Evolutionary conservation across 2,888 invertebrate species (phyloP).

Genomic region (Drosophila longiperda): DNA sequence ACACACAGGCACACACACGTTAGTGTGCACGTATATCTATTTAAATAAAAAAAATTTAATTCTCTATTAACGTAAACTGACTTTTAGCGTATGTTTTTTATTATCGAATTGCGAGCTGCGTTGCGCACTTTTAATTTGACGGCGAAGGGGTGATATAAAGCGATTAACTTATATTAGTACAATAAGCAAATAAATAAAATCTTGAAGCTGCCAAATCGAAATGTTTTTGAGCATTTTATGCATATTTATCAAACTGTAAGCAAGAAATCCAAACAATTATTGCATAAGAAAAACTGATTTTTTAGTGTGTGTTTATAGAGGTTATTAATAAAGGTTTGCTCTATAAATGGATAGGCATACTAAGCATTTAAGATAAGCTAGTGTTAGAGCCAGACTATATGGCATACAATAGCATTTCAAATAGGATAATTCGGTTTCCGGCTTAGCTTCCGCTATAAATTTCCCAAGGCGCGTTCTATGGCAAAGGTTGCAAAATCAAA

Average conservation of each 20-base stretch:
- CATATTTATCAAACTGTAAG: not conserved
- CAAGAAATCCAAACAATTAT: not conserved
- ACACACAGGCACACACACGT: not conserved
- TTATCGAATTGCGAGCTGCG: constrained; percentile 3
- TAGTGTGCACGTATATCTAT: constrained; percentile 3
- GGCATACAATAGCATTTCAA: constrained; percentile 1
- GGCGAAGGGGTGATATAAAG: not conserved
- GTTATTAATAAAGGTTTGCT: not conserved
- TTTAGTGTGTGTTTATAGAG: not conserved
- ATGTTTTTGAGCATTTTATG: not conserved
- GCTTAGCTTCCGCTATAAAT: not conserved
- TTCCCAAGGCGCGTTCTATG: constrained; percentile 33
- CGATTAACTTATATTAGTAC: not conserved
- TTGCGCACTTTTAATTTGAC: constrained; percentile 9
- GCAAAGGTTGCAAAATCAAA: constrained; percentile 72
- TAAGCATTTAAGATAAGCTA: not conserved
- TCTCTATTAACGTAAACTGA: constrained; percentile 24
- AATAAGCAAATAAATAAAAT: not conserved
- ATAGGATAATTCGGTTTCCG: constrained; percentile 5
- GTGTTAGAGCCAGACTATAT: not conserved
- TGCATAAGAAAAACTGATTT: not conserved
- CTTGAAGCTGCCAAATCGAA: not conserved
- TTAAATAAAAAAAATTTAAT: constrained; percentile 32
- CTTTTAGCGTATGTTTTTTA: constrained; percentile 20
- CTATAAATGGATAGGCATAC: not conserved